Conservation (phyloP, 1,140 invertebrate species). For the Dendroctonus ponderosae region DNA sequence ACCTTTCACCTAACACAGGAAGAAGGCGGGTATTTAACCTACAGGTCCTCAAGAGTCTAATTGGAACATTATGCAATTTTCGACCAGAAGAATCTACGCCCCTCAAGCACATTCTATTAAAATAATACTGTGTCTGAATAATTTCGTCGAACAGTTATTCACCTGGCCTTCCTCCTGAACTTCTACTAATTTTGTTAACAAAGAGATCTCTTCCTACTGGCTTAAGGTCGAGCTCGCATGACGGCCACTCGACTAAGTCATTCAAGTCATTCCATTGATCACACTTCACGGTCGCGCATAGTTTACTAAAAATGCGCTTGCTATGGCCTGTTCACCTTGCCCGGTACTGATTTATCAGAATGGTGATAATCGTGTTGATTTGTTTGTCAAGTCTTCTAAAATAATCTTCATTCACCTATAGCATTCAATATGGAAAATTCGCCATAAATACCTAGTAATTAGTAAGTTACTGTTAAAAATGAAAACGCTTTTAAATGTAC, state of each 20-base stretch:
- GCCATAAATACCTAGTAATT: conserved; percentile 10
- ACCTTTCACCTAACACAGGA: background rate
- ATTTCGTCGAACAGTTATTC: no score
- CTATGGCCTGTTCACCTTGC: no score
- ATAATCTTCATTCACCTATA: background rate
- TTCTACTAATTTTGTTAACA: conserved; percentile 6
- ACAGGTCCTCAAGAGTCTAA: no score
- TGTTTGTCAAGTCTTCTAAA: no score
- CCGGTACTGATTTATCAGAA: no score
- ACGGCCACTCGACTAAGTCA: conserved; percentile 6
- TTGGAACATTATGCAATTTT: no score
- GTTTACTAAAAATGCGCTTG: no score
- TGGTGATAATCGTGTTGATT: no score
- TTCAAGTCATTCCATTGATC: conserved; percentile 9
- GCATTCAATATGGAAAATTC: background rate
- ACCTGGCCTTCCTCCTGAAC: conserved; percentile 6
- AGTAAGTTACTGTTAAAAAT: conserved; percentile 11
- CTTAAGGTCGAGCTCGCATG: background rate
- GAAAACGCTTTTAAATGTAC: background rate
- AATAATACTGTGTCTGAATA: no score
- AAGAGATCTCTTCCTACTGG: conserved; percentile 15
- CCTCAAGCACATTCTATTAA: no score
- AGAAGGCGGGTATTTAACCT: no score
- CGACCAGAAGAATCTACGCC: no score
- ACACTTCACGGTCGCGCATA: conserved; percentile 1